Percentiles rank a stretch among this genome's conserved stretches.
These are phyloP conservation scores for Trachymyrmex septentrionalis DNA, from an alignment of 1,140 invertebrate species.

Conservation along the genomic window DNA sequence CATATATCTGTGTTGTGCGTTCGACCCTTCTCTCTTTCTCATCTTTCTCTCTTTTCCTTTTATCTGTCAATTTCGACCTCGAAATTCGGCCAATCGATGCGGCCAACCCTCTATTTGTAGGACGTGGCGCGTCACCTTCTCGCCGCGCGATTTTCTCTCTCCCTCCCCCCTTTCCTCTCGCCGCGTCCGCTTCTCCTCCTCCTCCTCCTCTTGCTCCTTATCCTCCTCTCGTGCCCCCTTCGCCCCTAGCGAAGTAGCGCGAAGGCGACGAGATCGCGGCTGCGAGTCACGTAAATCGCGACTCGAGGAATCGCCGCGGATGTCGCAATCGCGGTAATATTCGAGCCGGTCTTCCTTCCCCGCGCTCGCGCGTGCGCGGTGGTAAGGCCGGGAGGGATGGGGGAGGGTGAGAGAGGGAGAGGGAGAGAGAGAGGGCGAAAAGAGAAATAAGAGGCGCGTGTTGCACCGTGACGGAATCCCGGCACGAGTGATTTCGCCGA, in stretches of 20 bases:
- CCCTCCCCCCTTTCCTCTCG: background rate
- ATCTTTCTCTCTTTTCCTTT: constrained; percentile 28
- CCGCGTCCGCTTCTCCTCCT: background rate
- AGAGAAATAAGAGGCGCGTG: constrained; percentile 57
- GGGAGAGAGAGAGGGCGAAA: constrained; percentile 25
- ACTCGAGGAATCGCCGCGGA: constrained; percentile 41
- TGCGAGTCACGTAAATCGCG: constrained; percentile 42
- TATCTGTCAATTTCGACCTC: constrained; percentile 73
- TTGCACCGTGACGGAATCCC: constrained; percentile 72
- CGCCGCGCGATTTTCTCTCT: constrained; percentile 34
- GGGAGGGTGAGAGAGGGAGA: background rate
- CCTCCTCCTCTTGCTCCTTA: background rate
- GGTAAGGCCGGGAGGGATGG: background rate
- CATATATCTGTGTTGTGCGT: background rate
- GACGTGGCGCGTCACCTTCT: constrained; percentile 40
- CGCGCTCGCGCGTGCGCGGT: constrained; percentile 14
- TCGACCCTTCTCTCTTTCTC: constrained; percentile 10
- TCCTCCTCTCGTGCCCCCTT: background rate
- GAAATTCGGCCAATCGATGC: constrained; percentile 77
- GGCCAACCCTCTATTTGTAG: constrained; percentile 73
- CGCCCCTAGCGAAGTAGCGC: constrained; percentile 8
- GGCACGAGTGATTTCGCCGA: constrained; percentile 73
- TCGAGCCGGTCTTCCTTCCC: constrained; percentile 37
- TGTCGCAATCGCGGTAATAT: constrained; percentile 67
- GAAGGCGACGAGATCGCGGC: constrained; percentile 46